Base-by-base conservation (phyloP, 2,797 vertebrate genomes). In the Onychomys arenicola region DNA sequence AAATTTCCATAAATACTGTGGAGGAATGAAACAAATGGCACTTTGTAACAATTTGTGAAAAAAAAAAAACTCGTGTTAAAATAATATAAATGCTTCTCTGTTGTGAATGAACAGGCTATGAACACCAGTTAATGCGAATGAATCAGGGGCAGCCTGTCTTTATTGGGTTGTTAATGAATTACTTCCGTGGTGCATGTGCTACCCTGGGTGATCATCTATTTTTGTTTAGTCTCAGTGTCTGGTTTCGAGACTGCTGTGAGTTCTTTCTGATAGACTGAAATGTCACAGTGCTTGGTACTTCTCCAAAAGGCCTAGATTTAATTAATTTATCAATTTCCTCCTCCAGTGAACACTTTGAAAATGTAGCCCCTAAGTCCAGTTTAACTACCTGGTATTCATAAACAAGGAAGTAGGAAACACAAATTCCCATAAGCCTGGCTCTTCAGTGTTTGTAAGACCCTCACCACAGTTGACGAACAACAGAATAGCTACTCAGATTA, bases 381-480 rank as follows among this genome's bases (percentile, higher is more conserved):
- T 90, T 94, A 91, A n/a, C 89, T 34, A 25, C 84, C 81, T 94
- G 85, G 4, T 78, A 57, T 91, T 52, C 21, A 29, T 73, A 40
- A 25, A 82, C 52, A 94, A 84, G 43, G 67, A 84, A 2, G 3
- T 81, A 52, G 63, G 46, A 86, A 86, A 57, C 55, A 40, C 10
- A 75, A 57, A 27, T 90, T 89, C 59, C 21, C 37, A 40, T n/a
- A 84, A 59, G 49, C 59, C 40, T 63, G 65, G n/a, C 49, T 85
- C 10, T 95, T 88, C 76, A 55, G 46, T 80, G 55, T 73, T 88
- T 94, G 65, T 92, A 67, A 90, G 25, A 87, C 90, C 65, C 27
- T 37, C 21, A 27, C 52, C 75, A 9, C 73, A 55, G 5, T 67
- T 2, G 61, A 5, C 27, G 93, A 85, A 85, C 4, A 21, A 57